Percentiles rank a stretch among this genome's conserved stretches.
phyloP scores from a whole-genome alignment of 2,888 invertebrate genomes.

The Carterocephalus palaemon region DNA sequence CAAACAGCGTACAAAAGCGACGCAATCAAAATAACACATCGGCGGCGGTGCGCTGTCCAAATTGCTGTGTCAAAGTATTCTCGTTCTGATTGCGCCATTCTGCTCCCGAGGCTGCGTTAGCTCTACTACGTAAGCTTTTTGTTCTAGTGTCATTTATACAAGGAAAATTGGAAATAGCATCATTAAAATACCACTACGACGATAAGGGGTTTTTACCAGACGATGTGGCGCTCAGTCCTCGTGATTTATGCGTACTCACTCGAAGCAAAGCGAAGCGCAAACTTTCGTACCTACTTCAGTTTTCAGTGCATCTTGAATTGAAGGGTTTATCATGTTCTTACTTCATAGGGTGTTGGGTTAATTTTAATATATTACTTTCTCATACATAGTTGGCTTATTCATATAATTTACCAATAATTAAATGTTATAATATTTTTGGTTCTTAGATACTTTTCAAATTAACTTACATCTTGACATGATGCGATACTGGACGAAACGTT shows the following conservation, averaged over 20 bases:
- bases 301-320: no score
- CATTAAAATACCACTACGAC: slow-evolving; percentile 17
- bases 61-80: slow-evolving; percentile 75
- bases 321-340: no score
- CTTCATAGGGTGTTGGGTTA: no score
- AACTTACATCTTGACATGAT: no score
- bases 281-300: no score
- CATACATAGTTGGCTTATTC: no score
- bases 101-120: slow-evolving; percentile 51
- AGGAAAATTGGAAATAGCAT: slow-evolving; percentile 37
- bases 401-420: no score
- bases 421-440: no score
- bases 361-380: no score
- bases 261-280: no score
- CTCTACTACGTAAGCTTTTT: slow-evolving; percentile 53
- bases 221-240: slow-evolving; percentile 2
- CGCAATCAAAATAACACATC: slow-evolving; percentile 75
- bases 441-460: no score
- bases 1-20: slow-evolving; percentile 60
- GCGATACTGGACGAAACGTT: no score
- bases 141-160: slow-evolving; percentile 54
- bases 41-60: slow-evolving; percentile 59
- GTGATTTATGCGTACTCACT: not conserved
- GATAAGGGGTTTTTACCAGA: slow-evolving; percentile 3
- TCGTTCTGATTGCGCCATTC: slow-evolving; percentile 73